Base-by-base conservation (phyloP, 2,888 invertebrate genomes). In the Ryuthela nishihirai region DNA sequence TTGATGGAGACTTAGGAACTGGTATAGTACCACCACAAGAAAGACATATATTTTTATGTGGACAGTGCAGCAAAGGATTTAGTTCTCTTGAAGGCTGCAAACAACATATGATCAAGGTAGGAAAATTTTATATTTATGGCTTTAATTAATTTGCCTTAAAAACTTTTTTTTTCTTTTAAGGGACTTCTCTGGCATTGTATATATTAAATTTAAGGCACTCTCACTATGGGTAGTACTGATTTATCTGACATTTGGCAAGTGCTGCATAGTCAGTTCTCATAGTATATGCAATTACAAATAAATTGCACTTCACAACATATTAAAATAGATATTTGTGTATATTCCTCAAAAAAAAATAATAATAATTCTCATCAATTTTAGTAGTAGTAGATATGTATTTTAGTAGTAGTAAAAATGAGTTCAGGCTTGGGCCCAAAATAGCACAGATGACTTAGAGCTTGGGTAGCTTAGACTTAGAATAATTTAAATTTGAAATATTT, bases 51-150 rank as follows among this genome's bases (percentile, higher is more conserved):
- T 73, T 72, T 58, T 65, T 74, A 3, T 75, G 74, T 68, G 74
- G 74, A 3, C 70, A 71, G 47, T 75, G 75, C 54, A 71, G 69
- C 50, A 64, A 70, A 25, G 73, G 72, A 1, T 74, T 74, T 62
- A 64, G 64, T 32, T 68, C 65, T 20, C 70, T 75, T 17, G 72
- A 73, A 4, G 70, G 70, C 12, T 74, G 74, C 58, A 72, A 72
- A 40, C 54, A 64, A 20, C 74, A 75, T 53, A 73, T 75, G 71
- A 65, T 70, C 21, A 44, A 69, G 18, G 71, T 63, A 48, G 46
- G 36, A 15, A 44, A 17, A 10, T 38, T 12, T 10, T 9, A 2
- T 32, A 3, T 43, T 15, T 21, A 12, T n/a, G 12, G 9, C 6
- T 10, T 43, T 29, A 32, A 10, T 18, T 29, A 32, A 10, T 18